Percentiles rank a stretch among this genome's conserved stretches.
These are phyloP conservation scores for Cloeon dipterum DNA, from an alignment of 2,888 invertebrate genomes.

Conservation along the genomic window DNA sequence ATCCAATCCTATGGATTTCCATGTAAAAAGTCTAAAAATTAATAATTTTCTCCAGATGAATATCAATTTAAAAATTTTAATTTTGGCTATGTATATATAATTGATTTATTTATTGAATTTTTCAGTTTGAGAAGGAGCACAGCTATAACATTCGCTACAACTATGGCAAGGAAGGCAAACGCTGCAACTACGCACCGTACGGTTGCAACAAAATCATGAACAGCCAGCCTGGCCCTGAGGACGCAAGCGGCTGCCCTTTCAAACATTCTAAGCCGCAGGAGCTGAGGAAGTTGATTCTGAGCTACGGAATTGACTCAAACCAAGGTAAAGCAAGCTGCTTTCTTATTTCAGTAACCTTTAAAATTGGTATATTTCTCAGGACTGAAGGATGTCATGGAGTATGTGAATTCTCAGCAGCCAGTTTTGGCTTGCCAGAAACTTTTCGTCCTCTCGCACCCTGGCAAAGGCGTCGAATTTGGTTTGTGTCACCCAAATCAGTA, in stretches of 20 bases:
- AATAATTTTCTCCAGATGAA: too few relatives aligned
- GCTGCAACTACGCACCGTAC: constrained; percentile 69
- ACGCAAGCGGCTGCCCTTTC: constrained; percentile 87
- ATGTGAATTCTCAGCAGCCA: background rate
- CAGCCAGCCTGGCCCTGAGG: constrained; percentile 46
- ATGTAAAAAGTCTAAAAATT: too few relatives aligned
- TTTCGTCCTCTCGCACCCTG: background rate
- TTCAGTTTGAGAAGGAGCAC: constrained; percentile 76
- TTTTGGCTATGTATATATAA: constrained; percentile 1
- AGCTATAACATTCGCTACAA: constrained; percentile 77
- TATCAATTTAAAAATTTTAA: background rate
- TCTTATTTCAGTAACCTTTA: too few relatives aligned
- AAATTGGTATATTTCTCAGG: too few relatives aligned
- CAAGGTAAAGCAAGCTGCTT: background rate
- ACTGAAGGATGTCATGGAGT: background rate
- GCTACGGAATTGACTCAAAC: constrained; percentile 1
- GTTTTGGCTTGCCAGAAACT: constrained; percentile 1
- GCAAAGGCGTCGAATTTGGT: background rate
- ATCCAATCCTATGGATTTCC: too few relatives aligned
- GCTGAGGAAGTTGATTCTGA: background rate
- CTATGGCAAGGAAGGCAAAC: constrained; percentile 89
- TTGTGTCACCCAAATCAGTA: background rate
- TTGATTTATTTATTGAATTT: constrained; percentile 3
- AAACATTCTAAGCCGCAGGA: constrained; percentile 15
- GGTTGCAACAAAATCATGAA: constrained; percentile 82